Conservation (phyloP, 2,888 invertebrate genomes). For the Ichneumoninae sp. region DNA sequence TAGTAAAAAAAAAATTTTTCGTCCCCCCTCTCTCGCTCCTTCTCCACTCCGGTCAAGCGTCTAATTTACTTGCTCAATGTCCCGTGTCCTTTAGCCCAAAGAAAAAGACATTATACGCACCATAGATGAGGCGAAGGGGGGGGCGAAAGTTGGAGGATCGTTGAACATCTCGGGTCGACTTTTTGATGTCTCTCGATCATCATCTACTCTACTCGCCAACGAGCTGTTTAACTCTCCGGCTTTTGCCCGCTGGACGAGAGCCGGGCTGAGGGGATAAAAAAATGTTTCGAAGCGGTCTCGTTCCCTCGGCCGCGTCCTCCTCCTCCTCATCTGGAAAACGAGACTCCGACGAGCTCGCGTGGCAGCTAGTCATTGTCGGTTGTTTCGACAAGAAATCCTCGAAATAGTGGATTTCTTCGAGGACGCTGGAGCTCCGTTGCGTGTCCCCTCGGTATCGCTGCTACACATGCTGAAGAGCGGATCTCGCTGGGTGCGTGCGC, state of each 20-base stretch:
- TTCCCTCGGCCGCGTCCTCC: conserved; percentile 1
- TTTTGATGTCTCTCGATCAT: conserved; percentile 60
- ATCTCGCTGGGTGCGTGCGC: conserved; percentile 44
- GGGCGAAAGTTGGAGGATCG: conserved; percentile 17
- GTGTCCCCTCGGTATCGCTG: conserved; percentile 18
- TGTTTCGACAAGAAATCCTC: conserved; percentile 48
- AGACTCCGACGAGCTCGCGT: conserved; percentile 55
- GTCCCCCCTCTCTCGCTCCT: background rate
- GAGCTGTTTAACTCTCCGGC: conserved; percentile 44
- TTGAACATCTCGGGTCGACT: conserved; percentile 31
- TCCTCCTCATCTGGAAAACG: conserved; percentile 34
- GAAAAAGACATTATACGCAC: conserved; percentile 1
- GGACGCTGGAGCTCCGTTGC: conserved; percentile 22
- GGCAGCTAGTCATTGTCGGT: conserved; percentile 58
- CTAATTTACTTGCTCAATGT: background rate
- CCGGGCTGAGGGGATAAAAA: background rate
- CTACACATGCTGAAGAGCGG: background rate
- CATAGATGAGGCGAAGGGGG: background rate
- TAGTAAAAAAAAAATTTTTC: conserved; percentile 11
- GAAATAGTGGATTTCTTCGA: conserved; percentile 61
- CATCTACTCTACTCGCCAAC: conserved; percentile 45
- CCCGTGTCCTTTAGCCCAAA: background rate
- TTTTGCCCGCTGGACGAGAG: conserved; percentile 25
- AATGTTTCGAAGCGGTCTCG: conserved; percentile 12
- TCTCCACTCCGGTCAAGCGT: background rate